Percentiles rank a stretch among this genome's conserved stretches.
phyloP scores from a whole-genome alignment of 1,140 invertebrate species.

The Drosophila bifasciata region DNA sequence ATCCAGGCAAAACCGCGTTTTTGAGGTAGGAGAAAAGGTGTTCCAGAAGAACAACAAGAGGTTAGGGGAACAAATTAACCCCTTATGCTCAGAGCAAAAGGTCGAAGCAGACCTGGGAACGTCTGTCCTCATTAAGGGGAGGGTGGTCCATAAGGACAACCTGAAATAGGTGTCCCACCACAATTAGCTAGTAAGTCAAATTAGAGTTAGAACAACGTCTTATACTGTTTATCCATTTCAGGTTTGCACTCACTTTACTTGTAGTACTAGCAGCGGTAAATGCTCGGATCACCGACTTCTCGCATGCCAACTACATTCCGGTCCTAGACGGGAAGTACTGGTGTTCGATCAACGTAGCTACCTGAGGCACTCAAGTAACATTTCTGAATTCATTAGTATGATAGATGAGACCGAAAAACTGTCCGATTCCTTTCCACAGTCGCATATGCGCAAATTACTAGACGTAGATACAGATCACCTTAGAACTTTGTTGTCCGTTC shows the following conservation, averaged over 20 bases:
- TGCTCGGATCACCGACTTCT: conserved; percentile 26
- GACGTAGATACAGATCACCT: not conserved
- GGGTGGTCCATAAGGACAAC: conserved; percentile 32
- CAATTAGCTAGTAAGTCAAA: not conserved
- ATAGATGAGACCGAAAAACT: conserved; percentile 22
- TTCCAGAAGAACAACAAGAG: conserved; percentile 15
- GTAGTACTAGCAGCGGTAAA: conserved; percentile 4
- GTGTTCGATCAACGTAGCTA: conserved; percentile 6
- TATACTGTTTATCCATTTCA: not conserved
- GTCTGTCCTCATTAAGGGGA: conserved; percentile 30
- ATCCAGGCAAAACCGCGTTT: conserved; percentile 12
- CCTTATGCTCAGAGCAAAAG: conserved; percentile 13
- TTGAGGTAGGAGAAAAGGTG: conserved; percentile 28
- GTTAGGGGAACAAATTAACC: conserved; percentile 35
- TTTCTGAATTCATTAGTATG: conserved; percentile 22
- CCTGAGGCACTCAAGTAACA: conserved; percentile 24
- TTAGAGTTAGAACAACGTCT: not conserved
- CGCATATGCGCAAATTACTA: conserved; percentile 34
- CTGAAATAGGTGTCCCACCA: conserved; percentile 1
- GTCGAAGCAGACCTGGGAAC: conserved; percentile 35
- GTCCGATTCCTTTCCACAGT: conserved; percentile 15
- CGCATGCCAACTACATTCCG: conserved; percentile 20
- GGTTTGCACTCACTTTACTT: conserved; percentile 2
- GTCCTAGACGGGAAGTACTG: not conserved
- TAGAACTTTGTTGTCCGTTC: conserved; percentile 6